phyloP scores from a whole-genome alignment of 2,888 invertebrate genomes.

The Norana najaformis region DNA sequence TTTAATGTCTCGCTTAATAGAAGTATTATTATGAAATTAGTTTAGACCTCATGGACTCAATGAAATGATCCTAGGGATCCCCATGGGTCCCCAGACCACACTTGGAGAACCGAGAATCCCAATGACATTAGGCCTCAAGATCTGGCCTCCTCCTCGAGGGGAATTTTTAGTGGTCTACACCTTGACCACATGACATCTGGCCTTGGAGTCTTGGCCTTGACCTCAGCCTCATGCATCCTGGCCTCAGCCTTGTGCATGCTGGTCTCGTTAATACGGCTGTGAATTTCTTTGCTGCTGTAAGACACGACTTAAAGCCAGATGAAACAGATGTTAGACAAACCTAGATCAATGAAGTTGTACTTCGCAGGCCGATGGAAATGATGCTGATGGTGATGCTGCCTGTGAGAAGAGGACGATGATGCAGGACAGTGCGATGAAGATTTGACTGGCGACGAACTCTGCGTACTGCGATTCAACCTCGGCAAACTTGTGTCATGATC shows the following conservation, averaged over 20 bases:
- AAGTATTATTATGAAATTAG: too few relatives aligned
- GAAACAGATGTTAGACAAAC: slow-evolving; percentile 16
- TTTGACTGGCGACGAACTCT: neutral
- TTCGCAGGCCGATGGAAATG: slow-evolving; percentile 32
- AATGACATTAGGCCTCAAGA: neutral
- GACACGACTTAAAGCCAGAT: too few relatives aligned
- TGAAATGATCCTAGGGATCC: too few relatives aligned
- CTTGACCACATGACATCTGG: neutral
- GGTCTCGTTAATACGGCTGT: neutral
- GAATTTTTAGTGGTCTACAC: too few relatives aligned
- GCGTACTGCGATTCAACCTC: neutral
- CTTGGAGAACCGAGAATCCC: too few relatives aligned
- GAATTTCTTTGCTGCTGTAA: neutral
- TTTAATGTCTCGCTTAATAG: too few relatives aligned
- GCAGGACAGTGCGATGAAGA: slow-evolving; percentile 17
- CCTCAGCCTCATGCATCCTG: neutral
- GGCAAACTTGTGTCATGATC: slow-evolving; percentile 37
- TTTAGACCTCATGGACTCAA: too few relatives aligned
- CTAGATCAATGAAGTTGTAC: slow-evolving; percentile 42
- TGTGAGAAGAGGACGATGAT: neutral
- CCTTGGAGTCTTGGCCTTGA: too few relatives aligned
- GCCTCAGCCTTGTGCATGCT: neutral
- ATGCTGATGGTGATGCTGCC: slow-evolving; percentile 23
- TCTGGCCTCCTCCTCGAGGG: neutral
- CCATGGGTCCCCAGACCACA: too few relatives aligned